Evolutionary conservation across 2,797 vertebrate genomes (phyloP).

Genomic region (Muscicapa comitata): DNA sequence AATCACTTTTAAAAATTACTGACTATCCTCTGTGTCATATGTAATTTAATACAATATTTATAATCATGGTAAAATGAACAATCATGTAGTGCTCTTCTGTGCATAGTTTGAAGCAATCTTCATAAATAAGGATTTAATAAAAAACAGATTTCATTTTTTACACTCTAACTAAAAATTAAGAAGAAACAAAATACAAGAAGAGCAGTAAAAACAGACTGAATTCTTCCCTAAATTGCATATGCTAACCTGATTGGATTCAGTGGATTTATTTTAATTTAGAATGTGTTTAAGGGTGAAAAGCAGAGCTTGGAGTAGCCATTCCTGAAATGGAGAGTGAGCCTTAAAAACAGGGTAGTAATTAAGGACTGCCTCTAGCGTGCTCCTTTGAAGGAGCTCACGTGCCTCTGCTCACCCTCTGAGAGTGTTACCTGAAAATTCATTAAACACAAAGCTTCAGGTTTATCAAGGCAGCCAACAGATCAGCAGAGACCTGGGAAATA

Average conservation of each 20-base stretch:
- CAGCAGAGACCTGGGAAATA: background rate
- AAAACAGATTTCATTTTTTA: conserved; percentile 46
- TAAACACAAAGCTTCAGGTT: background rate
- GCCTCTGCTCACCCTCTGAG: background rate
- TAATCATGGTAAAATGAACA: conserved; percentile 24
- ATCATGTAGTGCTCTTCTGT: background rate
- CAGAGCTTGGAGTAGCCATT: background rate
- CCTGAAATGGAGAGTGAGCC: background rate
- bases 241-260: background rate
- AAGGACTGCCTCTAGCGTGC: background rate
- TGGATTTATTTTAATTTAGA: conserved; percentile 5
- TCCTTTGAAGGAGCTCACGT: background rate
- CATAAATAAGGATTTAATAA: conserved; percentile 60
- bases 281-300: background rate
- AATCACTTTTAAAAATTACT: background rate
- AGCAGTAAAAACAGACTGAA: background rate
- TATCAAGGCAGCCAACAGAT: background rate
- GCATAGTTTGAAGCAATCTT: conserved; percentile 39
- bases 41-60: conserved; percentile 51
- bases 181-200: background rate
- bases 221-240: background rate
- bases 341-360: background rate
- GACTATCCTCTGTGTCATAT: background rate
- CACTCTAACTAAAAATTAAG: conserved; percentile 57
- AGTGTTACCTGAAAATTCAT: background rate